These are phyloP conservation scores for Macrosteles quadrilineatus DNA, from an alignment of 1,140 invertebrate genomes.

Conservation along the genomic window DNA sequence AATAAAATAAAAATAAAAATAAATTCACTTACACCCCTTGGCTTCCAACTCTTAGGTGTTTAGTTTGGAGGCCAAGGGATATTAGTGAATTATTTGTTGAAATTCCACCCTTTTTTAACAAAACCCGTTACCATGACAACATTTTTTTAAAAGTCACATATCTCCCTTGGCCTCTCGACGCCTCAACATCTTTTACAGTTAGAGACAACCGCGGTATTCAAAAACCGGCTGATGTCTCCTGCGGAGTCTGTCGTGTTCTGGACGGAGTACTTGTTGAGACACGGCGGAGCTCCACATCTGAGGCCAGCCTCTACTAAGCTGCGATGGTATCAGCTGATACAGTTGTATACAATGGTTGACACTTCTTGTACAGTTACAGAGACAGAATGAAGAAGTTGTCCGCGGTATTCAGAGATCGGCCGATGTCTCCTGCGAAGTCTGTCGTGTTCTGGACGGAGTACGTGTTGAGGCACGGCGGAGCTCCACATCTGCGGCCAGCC, in stretches of 20 bases:
- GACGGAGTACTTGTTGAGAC: constrained; percentile 62
- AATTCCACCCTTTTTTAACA: no score
- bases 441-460: constrained; percentile 65
- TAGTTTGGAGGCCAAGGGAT: constrained; percentile 57
- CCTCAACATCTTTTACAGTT: constrained; percentile 51
- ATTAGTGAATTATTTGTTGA: no score
- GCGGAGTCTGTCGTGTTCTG: constrained; percentile 60
- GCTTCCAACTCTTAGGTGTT: no score
- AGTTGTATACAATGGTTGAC: constrained; percentile 37
- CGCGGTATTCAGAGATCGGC: constrained; percentile 55
- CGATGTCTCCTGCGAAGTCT: constrained; percentile 53
- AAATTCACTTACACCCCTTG: no score
- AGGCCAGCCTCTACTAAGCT: constrained; percentile 56
- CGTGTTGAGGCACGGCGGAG: constrained; percentile 60
- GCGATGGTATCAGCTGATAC: constrained; percentile 38
- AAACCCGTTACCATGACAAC: no score
- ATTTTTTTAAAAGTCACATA: no score
- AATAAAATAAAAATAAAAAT: no score
- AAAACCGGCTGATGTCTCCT: constrained; percentile 55
- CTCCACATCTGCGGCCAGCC: constrained; percentile 56
- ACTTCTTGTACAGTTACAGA: constrained; percentile 45
- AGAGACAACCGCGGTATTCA: constrained; percentile 49
- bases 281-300: constrained; percentile 59
- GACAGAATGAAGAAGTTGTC: constrained; percentile 44
- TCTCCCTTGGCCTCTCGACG: no score